Percentiles rank a stretch among this genome's conserved stretches.
Conservation (phyloP, 92 coral and sea anemone genomes). For the Umimayanthus chanpuru region DNA sequence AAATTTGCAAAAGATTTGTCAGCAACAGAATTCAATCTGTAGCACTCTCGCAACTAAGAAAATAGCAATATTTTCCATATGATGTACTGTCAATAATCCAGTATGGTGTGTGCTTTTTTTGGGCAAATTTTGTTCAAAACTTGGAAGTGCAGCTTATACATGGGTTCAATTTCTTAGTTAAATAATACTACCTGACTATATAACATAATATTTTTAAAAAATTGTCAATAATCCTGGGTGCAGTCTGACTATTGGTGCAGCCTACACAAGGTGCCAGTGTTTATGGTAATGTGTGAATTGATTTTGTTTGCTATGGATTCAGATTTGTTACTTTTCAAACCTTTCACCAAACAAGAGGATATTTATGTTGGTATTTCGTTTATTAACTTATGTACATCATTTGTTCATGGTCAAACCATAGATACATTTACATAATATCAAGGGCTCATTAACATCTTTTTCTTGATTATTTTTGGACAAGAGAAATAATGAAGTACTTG, state of each 20-base stretch:
- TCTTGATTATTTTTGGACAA: too few species aligned
- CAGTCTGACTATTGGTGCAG: constrained; percentile 7
- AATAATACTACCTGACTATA: constrained; percentile 3
- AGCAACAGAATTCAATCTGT: constrained; percentile 6
- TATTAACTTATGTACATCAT: neutral
- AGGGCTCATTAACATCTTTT: too few species aligned
- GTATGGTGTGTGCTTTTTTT: constrained; percentile 5
- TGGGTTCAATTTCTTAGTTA: neutral
- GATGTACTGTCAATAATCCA: constrained; percentile 19
- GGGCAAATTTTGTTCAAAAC: neutral
- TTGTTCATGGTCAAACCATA: neutral
- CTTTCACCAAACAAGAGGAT: too few species aligned
- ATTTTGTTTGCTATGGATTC: neutral
- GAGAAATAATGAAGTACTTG: too few species aligned
- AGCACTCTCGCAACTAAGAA: constrained; percentile 8
- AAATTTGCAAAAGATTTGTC: neutral
- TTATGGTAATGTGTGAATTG: neutral
- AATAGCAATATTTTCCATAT: constrained; percentile 18
- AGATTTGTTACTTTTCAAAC: too few species aligned
- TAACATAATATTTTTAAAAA: neutral
- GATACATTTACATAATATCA: neutral
- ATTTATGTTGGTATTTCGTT: neutral
- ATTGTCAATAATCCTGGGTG: constrained; percentile 7
- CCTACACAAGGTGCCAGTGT: constrained; percentile 15
- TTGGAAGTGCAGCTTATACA: constrained; percentile 10